Base-by-base conservation (phyloP, 2,888 invertebrate species). In the Abrostola tripartita region DNA sequence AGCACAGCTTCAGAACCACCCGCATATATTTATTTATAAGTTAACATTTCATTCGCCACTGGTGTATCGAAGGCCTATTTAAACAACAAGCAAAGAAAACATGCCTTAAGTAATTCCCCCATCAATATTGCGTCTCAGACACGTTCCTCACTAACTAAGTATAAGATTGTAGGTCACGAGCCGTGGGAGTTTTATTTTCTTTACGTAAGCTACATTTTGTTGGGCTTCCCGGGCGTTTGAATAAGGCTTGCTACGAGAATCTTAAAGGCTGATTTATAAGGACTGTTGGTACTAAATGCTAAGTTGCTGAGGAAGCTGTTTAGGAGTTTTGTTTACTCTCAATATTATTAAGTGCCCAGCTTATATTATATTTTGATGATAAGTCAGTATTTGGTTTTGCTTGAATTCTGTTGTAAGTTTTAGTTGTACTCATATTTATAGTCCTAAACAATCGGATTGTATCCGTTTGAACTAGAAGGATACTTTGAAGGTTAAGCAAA, bases 191-290 rank as follows among this genome's bases (percentile, higher is more conserved):
- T 69, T 68, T 71, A 71, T 76, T 74, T 65, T 60, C 40, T 73
- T 61, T 59, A 78, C 76, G 67, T 73, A 74, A 76, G 71, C 71
- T 61, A 49, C 72, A 74, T 75, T 78, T 79, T 78, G 78, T 78
- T 71, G 76, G 79, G 76, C 59, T 79, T 81, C 76, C 36, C 65
- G 61, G 60, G 66, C 68, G 70, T 66, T 62, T 72, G 65, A 73
- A 63, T 63, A 58, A 69, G 24, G 8, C 69, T 65, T 69, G 70
- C 78, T 74, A 61, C 55, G 9, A 47, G 9, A 37, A 74, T 47
- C 9, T 47, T 24, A 47, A 14, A 47, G 8, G 44, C 4, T 24
- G 12, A 44, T 44, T 44, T 44, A 44, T 1, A 44, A 9, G 44
- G 44, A 5, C 44, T 44, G 12, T 14, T 12, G 6, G 24, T 24